Evolutionary conservation across 1,140 invertebrate species (phyloP).

Genomic region (Megathymus violae): DNA sequence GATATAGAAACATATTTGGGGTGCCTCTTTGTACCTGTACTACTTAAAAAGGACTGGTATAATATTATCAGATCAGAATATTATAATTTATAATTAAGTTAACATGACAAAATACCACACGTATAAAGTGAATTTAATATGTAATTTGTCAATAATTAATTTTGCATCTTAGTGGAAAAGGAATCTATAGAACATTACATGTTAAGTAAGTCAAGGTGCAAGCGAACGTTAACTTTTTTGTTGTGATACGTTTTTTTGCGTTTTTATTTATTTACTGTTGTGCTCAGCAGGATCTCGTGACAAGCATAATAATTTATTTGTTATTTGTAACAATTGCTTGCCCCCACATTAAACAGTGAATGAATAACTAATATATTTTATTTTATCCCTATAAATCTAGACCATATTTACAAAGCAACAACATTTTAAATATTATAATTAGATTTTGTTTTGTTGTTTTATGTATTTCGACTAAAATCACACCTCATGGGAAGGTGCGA

Average conservation of each 20-base stretch:
- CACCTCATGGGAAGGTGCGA: too few species aligned
- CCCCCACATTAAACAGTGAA: slow-evolving; percentile 31
- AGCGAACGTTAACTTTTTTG: slow-evolving; percentile 5
- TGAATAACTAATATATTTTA: slow-evolving; percentile 27
- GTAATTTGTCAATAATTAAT: slow-evolving; percentile 34
- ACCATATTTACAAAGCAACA: too few species aligned
- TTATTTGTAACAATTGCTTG: slow-evolving; percentile 23
- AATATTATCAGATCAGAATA: background rate
- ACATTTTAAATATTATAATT: too few species aligned
- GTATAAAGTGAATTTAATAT: slow-evolving; percentile 19
- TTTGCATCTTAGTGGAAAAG: slow-evolving; percentile 17
- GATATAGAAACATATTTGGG: background rate
- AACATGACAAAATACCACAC: slow-evolving; percentile 27
- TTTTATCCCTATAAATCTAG: too few species aligned
- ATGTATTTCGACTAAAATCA: too few species aligned
- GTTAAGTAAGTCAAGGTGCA: slow-evolving; percentile 1
- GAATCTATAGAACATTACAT: background rate
- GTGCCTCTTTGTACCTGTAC: background rate
- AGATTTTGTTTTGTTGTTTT: too few species aligned
- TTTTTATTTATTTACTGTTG: slow-evolving; percentile 35
- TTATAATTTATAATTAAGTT: slow-evolving; percentile 9
- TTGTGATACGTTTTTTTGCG: slow-evolving; percentile 28
- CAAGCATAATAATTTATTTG: slow-evolving; percentile 27
- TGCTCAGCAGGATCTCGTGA: slow-evolving; percentile 27
- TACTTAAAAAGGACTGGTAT: slow-evolving; percentile 1